Evolutionary conservation across 2,113 vertebrate species (phyloP), one percentile per base, ranked within the genome.

Genomic region (Noctilio leporinus): DNA sequence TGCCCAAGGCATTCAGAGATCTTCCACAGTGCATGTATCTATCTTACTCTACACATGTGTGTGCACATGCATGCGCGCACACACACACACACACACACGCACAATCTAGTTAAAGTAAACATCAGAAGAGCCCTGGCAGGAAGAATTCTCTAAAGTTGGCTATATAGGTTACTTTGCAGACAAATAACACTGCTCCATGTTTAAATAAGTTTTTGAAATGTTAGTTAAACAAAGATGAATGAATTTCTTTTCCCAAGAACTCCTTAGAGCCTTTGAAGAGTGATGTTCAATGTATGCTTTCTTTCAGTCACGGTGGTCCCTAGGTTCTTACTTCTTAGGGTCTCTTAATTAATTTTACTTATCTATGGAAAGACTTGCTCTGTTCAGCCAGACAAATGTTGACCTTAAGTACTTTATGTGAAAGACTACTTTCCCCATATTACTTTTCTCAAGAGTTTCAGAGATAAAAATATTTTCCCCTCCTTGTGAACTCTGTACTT

Each of bases 341-440:
- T 69, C 5, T 94, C 72, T 94, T 95, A 75, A 75, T 78, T 95
- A 95, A 84, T 94, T 94, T 91, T 65, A 45, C 10, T 83, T 95
- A 69, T 35, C 30, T 45, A 19, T 84, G 64, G 38, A 93, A 94
- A 86, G 17, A 45, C 22, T 86, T 83, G 19, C 8, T 86, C 28
- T 95, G 24, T 82, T 85, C 81, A 10, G 33, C 2, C 8, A 69
- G 65, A 88, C 49, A 82, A 92, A 88, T 55, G 76, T 77, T 85
- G 76, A 87, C 59, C 43, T 64, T 93, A 55, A 94, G 43, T 92
- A 70, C 40, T 69, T 86, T 77, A 69, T 86, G 38, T 49, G 22
- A 75, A 96, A 93, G 10, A 8, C 2, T 47, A 49, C 49, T 8
- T 80, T 77, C 16, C 22, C 12, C 2, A 33, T 53, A 78, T 67